These are phyloP conservation scores for Ethmia dodecea DNA, from an alignment of 2,888 invertebrate genomes.

Conservation along the genomic window DNA sequence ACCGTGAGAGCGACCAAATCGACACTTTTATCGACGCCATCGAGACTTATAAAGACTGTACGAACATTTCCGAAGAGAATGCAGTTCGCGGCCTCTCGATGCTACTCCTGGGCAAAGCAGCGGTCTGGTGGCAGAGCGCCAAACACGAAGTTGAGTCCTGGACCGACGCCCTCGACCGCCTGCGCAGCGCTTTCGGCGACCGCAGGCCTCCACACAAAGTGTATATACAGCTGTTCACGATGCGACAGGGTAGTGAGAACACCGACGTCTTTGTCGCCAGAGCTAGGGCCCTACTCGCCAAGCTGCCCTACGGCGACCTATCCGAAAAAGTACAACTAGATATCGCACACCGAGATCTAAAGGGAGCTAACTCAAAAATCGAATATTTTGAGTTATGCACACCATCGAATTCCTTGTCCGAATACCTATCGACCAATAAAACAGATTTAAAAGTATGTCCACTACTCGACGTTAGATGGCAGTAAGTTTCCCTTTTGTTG, in stretches of 20 bases:
- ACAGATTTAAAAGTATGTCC: too few relatives aligned
- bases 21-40: conserved; percentile 14
- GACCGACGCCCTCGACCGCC: neutral
- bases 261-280: conserved; percentile 3
- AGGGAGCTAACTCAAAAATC: too few relatives aligned
- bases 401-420: too few relatives aligned
- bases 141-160: neutral
- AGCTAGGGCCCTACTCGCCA: neutral
- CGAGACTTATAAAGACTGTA: conserved; percentile 9
- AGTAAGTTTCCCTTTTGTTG: too few relatives aligned
- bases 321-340: conserved; percentile 1
- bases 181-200: neutral
- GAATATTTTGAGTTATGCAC: too few relatives aligned
- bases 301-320: neutral
- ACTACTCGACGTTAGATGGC: too few relatives aligned
- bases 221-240: neutral
- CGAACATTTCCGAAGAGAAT: conserved; percentile 6
- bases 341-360: too few relatives aligned
- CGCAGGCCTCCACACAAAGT: neutral
- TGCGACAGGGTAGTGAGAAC: neutral
- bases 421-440: too few relatives aligned
- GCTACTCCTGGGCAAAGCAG: conserved; percentile 2
- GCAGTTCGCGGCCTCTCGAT: conserved; percentile 11
- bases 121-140: conserved; percentile 4
- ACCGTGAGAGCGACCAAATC: conserved; percentile 1